A percentile compares a stretch with the other conserved stretches of the same genome.
These are phyloP conservation scores for Nothura maculosa DNA, from an alignment of 2,797 vertebrate species.

Conservation along the genomic window DNA sequence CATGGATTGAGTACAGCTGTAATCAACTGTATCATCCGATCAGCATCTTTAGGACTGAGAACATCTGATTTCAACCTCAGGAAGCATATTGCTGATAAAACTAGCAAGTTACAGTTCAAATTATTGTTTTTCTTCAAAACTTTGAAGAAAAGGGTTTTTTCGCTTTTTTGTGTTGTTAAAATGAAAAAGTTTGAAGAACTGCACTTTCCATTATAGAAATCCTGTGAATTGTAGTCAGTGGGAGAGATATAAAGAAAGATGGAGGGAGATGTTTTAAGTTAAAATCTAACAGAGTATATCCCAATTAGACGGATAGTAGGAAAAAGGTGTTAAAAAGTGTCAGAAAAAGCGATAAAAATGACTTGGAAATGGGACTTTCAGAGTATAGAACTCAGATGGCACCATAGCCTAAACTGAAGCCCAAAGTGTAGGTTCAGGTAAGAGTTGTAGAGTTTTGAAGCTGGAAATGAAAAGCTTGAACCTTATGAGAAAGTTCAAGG, in stretches of 20 bases:
- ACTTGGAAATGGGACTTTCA: accelerated
- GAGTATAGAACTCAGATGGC: not conserved
- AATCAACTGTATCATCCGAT: not conserved
- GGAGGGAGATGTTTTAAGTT: not conserved
- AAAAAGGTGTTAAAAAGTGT: not conserved
- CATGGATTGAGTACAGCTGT: not conserved
- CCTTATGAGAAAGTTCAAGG: not conserved
- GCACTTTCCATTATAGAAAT: not conserved
- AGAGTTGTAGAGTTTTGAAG: not conserved
- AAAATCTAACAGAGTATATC: not conserved
- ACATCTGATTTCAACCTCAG: not conserved
- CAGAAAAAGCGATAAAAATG: not conserved
- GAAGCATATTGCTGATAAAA: not conserved
- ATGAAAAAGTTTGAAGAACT: not conserved
- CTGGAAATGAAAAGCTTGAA: not conserved
- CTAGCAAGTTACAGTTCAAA: not conserved
- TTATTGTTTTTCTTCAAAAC: not conserved
- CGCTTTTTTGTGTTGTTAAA: not conserved
- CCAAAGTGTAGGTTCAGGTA: not conserved
- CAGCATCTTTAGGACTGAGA: not conserved
- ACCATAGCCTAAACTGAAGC: not conserved
- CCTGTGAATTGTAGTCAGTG: not conserved
- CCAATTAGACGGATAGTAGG: not conserved
- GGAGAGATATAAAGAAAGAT: not conserved
- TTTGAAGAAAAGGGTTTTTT: not conserved